Evolutionary conservation across 2,888 invertebrate species (phyloP).

Genomic region (Cryptocephalus moraei): DNA sequence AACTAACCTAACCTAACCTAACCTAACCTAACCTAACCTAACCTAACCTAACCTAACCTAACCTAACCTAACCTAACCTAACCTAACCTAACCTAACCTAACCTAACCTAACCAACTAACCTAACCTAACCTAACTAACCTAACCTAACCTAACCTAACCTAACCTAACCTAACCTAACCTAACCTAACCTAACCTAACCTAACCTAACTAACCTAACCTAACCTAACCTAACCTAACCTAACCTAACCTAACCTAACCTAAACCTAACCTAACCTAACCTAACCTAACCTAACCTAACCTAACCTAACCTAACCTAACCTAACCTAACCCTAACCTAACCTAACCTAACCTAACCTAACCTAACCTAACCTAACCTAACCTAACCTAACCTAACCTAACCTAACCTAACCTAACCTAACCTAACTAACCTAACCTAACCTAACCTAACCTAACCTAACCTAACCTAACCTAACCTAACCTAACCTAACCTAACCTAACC

Average conservation of each 20-base stretch:
- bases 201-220: constrained; percentile 13
- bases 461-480: constrained; percentile 15
- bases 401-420: constrained; percentile 12
- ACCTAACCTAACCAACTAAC: constrained; percentile 15
- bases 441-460: constrained; percentile 15
- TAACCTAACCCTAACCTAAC: constrained; percentile 10
- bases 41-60: constrained; percentile 13
- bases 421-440: constrained; percentile 14
- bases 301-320: constrained; percentile 13
- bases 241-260: constrained; percentile 9
- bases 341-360: constrained; percentile 14
- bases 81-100: constrained; percentile 14
- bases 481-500: constrained; percentile 14
- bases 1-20: constrained; percentile 6
- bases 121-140: constrained; percentile 15
- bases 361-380: constrained; percentile 16
- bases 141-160: constrained; percentile 16
- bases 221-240: constrained; percentile 10
- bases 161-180: constrained; percentile 15
- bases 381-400: constrained; percentile 13
- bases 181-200: constrained; percentile 14
- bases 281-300: constrained; percentile 13
- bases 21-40: constrained; percentile 11
- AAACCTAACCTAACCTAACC: constrained; percentile 14
- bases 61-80: constrained; percentile 13